Evolutionary conservation across 1,140 invertebrate genomes (phyloP).

Genomic region (Lepidurus couesii): DNA sequence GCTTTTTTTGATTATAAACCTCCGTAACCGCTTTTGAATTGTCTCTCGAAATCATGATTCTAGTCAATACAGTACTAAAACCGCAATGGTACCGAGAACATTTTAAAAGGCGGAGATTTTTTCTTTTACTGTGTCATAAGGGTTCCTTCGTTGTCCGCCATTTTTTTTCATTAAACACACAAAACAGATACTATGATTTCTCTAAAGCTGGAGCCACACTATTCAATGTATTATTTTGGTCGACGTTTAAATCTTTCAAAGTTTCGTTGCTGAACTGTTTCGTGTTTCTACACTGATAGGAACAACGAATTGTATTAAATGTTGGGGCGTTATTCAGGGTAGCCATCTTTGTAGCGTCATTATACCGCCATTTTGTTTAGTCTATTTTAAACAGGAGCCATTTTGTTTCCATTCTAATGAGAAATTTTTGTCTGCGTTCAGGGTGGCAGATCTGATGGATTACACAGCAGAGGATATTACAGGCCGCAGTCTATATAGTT

Average conservation of each 20-base stretch:
- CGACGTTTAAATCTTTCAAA: too few relatives aligned
- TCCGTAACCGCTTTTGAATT: background rate
- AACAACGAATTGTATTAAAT: too few relatives aligned
- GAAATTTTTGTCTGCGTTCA: constrained; percentile 45
- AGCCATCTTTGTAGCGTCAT: background rate
- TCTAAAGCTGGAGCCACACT: background rate
- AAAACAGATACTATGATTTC: background rate
- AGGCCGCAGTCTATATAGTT: constrained; percentile 84
- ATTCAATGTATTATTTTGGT: too few relatives aligned
- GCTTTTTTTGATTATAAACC: background rate
- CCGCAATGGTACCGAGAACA: background rate
- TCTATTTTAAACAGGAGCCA: background rate
- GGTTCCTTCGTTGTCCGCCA: too few relatives aligned
- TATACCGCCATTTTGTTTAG: background rate
- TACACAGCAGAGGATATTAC: constrained; percentile 89
- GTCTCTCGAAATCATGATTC: background rate
- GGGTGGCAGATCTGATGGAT: constrained; percentile 86
- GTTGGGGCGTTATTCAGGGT: too few relatives aligned
- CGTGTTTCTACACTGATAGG: too few relatives aligned
- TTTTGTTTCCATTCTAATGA: background rate
- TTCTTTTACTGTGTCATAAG: too few relatives aligned
- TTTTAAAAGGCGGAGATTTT: background rate
- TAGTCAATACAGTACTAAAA: background rate
- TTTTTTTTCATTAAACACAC: too few relatives aligned
- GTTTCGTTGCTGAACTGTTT: too few relatives aligned